Evolutionary conservation across 1,140 invertebrate genomes (phyloP).

Genomic region (Euschistus heros): DNA sequence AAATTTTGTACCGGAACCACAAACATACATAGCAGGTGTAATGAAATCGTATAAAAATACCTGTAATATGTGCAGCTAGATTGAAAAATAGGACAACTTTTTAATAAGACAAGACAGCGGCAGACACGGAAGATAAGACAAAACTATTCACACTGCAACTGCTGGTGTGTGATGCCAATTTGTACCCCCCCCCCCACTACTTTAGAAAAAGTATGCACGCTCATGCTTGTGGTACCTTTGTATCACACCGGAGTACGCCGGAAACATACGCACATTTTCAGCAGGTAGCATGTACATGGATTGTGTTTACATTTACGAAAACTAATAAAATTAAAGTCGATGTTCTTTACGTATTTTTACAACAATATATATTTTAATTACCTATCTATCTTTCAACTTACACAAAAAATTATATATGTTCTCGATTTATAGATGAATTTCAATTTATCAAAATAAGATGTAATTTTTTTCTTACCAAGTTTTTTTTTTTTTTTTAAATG

Average conservation of each 20-base stretch:
- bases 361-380: slow-evolving; percentile 15
- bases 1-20: too few species aligned
- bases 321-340: slow-evolving; percentile 14
- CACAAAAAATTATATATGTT: too few species aligned
- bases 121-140: neutral
- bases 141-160: slow-evolving; percentile 8
- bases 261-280: slow-evolving; percentile 13
- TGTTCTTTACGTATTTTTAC: slow-evolving; percentile 13
- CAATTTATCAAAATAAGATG: too few species aligned
- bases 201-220: slow-evolving; percentile 15
- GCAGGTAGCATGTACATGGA: slow-evolving; percentile 10
- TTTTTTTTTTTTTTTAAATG: too few species aligned
- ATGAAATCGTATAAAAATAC: too few species aligned
- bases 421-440: too few species aligned
- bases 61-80: too few species aligned
- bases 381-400: slow-evolving; percentile 17
- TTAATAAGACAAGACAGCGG: slow-evolving; percentile 1
- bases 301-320: slow-evolving; percentile 16
- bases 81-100: neutral
- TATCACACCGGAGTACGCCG: slow-evolving; percentile 11
- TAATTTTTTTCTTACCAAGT: too few species aligned
- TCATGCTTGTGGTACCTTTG: slow-evolving; percentile 10
- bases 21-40: too few species aligned
- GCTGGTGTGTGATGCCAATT: slow-evolving; percentile 6
- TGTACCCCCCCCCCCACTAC: slow-evolving; percentile 11